These are phyloP conservation scores for Halesus radiatus DNA, from an alignment of 1,140 invertebrate species.

Conservation along the genomic window DNA sequence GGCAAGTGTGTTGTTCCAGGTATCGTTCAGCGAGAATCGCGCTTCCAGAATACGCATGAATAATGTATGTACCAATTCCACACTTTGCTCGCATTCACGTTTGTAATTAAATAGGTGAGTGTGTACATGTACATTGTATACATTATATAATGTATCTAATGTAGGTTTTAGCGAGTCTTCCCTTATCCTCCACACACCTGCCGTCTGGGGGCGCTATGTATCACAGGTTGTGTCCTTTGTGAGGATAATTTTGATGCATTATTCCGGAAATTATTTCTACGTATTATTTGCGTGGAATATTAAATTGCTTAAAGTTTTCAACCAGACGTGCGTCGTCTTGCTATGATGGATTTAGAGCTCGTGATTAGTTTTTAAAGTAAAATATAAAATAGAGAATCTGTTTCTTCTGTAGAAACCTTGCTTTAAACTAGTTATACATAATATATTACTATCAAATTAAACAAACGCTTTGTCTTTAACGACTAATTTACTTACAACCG, in stretches of 20 bases:
- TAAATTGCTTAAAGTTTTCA: no score
- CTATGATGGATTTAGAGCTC: no score
- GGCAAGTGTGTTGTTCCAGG: background rate
- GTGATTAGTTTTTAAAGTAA: no score
- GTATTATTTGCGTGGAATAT: background rate
- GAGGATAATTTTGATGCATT: conserved; percentile 20
- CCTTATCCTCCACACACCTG: conserved; percentile 4
- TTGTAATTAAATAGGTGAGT: conserved; percentile 16
- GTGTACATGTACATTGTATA: background rate
- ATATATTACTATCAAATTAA: no score
- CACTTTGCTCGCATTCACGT: background rate
- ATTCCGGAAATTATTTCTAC: background rate
- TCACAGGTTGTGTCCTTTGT: background rate
- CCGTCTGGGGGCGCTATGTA: background rate
- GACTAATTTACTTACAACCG: no score
- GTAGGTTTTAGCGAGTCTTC: background rate
- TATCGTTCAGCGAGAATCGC: background rate
- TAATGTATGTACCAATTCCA: conserved; percentile 4
- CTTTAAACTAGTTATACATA: no score
- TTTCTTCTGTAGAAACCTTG: no score
- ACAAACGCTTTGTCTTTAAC: no score
- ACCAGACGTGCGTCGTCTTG: no score
- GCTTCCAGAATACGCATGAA: background rate
- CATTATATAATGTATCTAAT: no score
- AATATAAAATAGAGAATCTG: no score